Base-by-base conservation (phyloP, 2,888 invertebrate species). In the Tipula lateralis region DNA sequence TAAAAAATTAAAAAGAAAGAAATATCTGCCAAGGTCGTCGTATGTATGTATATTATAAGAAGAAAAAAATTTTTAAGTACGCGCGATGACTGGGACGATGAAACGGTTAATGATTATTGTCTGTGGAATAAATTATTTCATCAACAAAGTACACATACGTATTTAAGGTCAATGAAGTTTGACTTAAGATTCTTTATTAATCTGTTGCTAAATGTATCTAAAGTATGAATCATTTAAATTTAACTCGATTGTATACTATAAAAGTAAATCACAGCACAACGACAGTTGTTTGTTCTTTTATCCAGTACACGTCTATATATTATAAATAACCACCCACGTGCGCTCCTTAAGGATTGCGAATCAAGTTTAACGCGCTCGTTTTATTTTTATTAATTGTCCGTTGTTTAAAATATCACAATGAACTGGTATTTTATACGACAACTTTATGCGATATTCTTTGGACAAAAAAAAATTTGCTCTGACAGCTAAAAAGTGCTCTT, bases 111-210 rank as follows among this genome's bases (percentile, higher is more conserved):
- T 66, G 66, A 66, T 24, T 66, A 66, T 66, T 66, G 66, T 66
- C 66, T 66, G 66, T 66, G 66, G 24, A 66, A 66, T 66, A 66
- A 66, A 66, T 66, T 19, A 66, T 66, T 66, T 66, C 66, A 66
- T 66, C 24, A 66, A 66, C 66, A n/a, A n/a, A n/a, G n/a, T 66
- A 66, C 24, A 66, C 12, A 66, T 24, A 24, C 66, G 66, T 66
- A 66, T 66, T 66, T 66, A 66, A 66, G 66, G 66, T 66, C 24
- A 66, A 24, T 66, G 66, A 24, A 66, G 24, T 66, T 66, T 66
- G 24, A 66, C 24, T 66, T 3, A 6, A 66, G 66, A 24, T 12
- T 19, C 66, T 66, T 24, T 16, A 12, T 39, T 39, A 39, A 66
- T 66, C 24, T 6, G 24, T 66, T 24, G 9, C 66, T 24, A 66